Conservation (phyloP, 35 echinoderm and acorn worm species). For the Anneissia japonica region DNA sequence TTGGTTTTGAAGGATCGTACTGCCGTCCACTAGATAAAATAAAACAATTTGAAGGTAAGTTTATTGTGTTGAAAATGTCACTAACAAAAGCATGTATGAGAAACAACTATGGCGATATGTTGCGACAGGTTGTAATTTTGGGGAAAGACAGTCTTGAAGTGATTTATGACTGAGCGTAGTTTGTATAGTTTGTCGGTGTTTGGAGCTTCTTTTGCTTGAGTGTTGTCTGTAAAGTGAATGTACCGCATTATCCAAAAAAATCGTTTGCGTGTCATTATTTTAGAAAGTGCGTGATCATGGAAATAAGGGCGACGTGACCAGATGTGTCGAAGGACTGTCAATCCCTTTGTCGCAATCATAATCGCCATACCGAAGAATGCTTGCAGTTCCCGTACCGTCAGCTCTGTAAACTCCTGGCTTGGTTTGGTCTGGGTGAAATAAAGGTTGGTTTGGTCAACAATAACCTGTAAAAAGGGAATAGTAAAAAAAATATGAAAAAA, state of each 20-base stretch:
- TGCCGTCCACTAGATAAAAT: background rate
- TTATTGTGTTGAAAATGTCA: too few relatives aligned
- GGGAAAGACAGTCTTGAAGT: background rate
- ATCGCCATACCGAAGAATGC: background rate
- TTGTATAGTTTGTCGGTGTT: background rate
- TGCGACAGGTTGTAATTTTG: background rate
- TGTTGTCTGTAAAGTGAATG: background rate
- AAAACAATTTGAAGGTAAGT: too few relatives aligned
- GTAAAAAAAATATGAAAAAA: slow-evolving; percentile 7
- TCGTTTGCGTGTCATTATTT: background rate
- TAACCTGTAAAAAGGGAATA: background rate
- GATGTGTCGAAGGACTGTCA: background rate
- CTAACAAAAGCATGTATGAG: too few relatives aligned
- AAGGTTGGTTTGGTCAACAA: slow-evolving; percentile 3
- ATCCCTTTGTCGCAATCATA: background rate
- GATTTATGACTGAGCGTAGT: background rate
- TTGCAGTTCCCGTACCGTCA: background rate
- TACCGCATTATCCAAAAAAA: background rate
- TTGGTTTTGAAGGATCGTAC: slow-evolving; percentile 32
- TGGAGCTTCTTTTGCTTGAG: background rate
- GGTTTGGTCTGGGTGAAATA: background rate
- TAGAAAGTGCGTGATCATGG: background rate
- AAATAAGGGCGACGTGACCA: background rate
- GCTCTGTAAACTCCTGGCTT: background rate
- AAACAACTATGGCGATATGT: slow-evolving; percentile 19